Evolutionary conservation across 2,797 vertebrate species (phyloP).

Genomic region (Dallia pectoralis): DNA sequence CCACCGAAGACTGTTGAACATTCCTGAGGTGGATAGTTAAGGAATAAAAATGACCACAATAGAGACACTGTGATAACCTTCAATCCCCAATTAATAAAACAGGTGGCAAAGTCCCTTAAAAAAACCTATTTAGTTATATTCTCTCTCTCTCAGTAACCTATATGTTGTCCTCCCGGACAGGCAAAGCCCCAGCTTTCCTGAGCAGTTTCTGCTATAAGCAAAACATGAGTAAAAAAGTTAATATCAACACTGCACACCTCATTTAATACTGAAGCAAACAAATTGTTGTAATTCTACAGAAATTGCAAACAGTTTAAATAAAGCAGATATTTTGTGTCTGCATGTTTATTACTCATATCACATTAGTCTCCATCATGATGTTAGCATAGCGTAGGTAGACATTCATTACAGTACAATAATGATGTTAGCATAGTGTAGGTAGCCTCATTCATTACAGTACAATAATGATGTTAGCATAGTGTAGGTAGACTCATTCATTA

Average conservation of each 20-base stretch:
- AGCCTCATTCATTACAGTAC: too few relatives aligned
- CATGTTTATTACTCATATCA: not conserved
- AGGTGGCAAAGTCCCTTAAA: constrained; percentile 29
- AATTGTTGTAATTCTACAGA: not conserved
- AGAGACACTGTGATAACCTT: constrained; percentile 48
- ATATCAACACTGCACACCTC: not conserved
- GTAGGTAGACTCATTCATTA: too few relatives aligned
- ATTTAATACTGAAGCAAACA: not conserved
- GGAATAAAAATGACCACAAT: constrained; percentile 48
- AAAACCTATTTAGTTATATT: too few relatives aligned
- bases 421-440: too few relatives aligned
- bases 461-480: too few relatives aligned
- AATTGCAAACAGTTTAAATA: not conserved
- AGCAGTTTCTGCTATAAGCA: constrained; percentile 61
- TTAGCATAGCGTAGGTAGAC: constrained; percentile 19
- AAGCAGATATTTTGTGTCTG: not conserved
- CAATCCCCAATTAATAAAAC: constrained; percentile 41
- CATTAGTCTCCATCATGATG: not conserved
- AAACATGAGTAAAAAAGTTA: constrained; percentile 26
- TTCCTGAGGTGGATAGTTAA: constrained; percentile 19
- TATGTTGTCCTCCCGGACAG: constrained; percentile 49
- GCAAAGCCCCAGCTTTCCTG: constrained; percentile 51
- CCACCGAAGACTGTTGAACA: not conserved
- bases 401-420: constrained; percentile 30
- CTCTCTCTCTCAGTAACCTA: constrained; percentile 48